phyloP scores from a whole-genome alignment of 2,113 vertebrate species.

The Leuciscus idus region DNA sequence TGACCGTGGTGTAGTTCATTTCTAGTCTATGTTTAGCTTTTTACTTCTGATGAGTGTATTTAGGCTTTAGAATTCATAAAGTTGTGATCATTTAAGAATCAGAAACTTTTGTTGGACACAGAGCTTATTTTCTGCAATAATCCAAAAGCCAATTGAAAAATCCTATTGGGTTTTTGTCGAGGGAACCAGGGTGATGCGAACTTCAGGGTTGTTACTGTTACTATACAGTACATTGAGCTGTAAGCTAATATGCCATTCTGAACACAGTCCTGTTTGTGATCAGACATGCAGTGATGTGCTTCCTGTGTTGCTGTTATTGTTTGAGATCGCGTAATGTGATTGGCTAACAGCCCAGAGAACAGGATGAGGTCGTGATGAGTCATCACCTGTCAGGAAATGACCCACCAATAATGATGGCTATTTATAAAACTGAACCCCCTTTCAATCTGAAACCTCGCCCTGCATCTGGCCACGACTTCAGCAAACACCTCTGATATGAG shows the following conservation, averaged over 20 bases:
- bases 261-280: neutral
- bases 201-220: no score
- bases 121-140: no score
- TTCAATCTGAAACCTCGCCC: neutral
- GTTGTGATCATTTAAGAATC: no score
- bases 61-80: no score
- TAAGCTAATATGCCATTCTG: neutral
- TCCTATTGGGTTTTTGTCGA: no score
- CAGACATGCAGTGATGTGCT: slow-evolving; percentile 21
- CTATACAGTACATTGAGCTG: neutral
- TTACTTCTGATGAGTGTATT: no score
- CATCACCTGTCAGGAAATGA: slow-evolving; percentile 56
- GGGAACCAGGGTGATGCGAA: no score
- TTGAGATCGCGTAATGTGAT: slow-evolving; percentile 44
- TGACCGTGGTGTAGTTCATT: no score
- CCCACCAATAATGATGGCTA: slow-evolving; percentile 24
- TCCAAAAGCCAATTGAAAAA: no score
- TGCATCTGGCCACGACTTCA: neutral
- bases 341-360: slow-evolving; percentile 57
- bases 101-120: no score
- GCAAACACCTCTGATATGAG: neutral
- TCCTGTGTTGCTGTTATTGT: slow-evolving; percentile 64
- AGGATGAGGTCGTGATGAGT: slow-evolving; percentile 58
- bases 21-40: no score
- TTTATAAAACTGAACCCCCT: slow-evolving; percentile 46